A percentile compares a stretch with the other conserved stretches of the same genome.
Conservation (phyloP, 2,113 vertebrate genomes). For the Macaca nemestrina region DNA sequence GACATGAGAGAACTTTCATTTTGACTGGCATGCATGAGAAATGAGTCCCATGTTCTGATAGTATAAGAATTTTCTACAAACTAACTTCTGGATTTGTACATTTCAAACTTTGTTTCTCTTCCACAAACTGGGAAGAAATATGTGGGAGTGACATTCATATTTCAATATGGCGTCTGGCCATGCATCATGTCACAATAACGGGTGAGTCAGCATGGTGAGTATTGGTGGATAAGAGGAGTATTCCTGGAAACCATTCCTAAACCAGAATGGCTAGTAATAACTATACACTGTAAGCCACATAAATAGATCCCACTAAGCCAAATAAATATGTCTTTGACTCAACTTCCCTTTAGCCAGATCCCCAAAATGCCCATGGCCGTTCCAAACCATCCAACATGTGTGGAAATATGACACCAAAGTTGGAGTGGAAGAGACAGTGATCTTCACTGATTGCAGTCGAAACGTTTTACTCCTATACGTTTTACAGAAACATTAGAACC, state of each 20-base stretch:
- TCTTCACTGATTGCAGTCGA: background rate
- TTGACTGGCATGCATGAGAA: background rate
- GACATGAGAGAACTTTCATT: background rate
- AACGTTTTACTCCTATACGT: background rate
- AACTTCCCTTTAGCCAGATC: background rate
- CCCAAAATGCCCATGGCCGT: background rate
- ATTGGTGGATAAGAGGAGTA: background rate
- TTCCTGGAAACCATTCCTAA: background rate
- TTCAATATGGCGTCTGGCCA: background rate
- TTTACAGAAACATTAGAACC: background rate
- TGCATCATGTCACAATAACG: accelerated
- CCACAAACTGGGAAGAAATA: background rate
- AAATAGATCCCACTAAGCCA: background rate
- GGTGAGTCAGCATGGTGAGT: background rate
- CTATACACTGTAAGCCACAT: background rate
- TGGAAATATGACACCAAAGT: background rate
- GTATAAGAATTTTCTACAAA: background rate
- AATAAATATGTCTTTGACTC: background rate
- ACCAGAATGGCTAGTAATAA: background rate
- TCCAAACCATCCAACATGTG: background rate
- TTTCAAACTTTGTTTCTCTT: background rate
- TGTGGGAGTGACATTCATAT: background rate
- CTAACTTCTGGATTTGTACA: background rate
- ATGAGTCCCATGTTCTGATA: background rate
- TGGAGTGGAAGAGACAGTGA: background rate